Evolutionary conservation across 2,888 invertebrate genomes (phyloP).

Genomic region (Sepioteuthis lessoniana): DNA sequence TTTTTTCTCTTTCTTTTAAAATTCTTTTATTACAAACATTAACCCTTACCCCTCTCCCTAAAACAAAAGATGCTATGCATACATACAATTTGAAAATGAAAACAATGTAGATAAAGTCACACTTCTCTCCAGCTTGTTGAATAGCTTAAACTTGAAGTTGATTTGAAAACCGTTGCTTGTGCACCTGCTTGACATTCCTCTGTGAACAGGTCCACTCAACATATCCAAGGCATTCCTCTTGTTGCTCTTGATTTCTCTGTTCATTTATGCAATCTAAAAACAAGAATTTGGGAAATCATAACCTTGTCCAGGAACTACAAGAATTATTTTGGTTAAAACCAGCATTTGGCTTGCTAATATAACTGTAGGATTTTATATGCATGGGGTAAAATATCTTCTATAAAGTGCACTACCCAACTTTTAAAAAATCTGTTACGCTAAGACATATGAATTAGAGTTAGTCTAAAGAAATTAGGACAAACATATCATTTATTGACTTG

Average conservation of each 20-base stretch:
- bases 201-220: conserved; percentile 20
- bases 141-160: conserved; percentile 43
- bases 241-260: neutral
- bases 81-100: neutral
- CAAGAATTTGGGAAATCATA: neutral
- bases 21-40: neutral
- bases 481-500: no score
- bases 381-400: neutral
- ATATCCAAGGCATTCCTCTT: neutral
- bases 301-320: neutral
- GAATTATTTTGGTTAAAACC: neutral
- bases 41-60: neutral
- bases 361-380: neutral
- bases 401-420: neutral
- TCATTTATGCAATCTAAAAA: neutral
- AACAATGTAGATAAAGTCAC: neutral
- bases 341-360: conserved; percentile 2
- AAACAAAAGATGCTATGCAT: neutral
- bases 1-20: neutral
- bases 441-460: no score
- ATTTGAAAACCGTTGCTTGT: conserved; percentile 8
- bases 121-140: conserved; percentile 47
- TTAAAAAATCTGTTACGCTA: neutral
- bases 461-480: no score
- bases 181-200: neutral